phyloP scores from a whole-genome alignment of 2,113 vertebrate genomes.

The Perca schrenkii region DNA sequence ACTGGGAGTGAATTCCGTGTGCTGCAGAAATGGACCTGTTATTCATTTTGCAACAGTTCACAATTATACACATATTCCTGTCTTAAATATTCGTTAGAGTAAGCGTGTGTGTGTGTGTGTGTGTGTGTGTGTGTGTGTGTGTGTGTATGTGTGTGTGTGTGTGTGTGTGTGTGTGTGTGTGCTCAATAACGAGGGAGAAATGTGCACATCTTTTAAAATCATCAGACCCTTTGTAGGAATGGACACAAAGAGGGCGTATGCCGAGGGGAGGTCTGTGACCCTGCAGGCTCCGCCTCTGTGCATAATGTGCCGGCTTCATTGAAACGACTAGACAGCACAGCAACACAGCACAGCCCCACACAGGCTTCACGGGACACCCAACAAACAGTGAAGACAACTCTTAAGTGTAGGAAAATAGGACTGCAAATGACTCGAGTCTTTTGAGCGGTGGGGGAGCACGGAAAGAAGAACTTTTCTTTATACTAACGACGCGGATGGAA shows the following conservation, averaged over 20 bases:
- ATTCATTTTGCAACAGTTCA: neutral
- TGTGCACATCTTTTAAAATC: conserved; percentile 18
- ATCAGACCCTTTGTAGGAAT: conserved; percentile 13
- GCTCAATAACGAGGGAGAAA: neutral
- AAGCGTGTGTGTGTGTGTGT: neutral
- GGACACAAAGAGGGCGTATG: conserved; percentile 72
- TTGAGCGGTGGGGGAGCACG: neutral
- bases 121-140: neutral
- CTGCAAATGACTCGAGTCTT: conserved; percentile 27
- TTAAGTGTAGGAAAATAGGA: neutral
- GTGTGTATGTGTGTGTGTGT: neutral
- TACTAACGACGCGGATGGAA: conserved; percentile 65
- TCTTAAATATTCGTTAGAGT: neutral
- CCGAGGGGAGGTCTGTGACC: conserved; percentile 6
- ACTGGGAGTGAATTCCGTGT: neutral
- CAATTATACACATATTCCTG: neutral
- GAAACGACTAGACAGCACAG: conserved; percentile 58
- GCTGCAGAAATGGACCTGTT: neutral
- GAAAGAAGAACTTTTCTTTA: conserved; percentile 30
- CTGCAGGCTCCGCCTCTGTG: conserved; percentile 62
- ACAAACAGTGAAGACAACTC: neutral
- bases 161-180: neutral
- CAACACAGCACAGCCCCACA: conserved; percentile 29
- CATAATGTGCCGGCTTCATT: conserved; percentile 79
- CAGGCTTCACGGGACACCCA: conserved; percentile 34